Evolutionary conservation across 2,797 vertebrate species (phyloP), one percentile per base, ranked within the genome.

Genomic region (Diceros bicornis): DNA sequence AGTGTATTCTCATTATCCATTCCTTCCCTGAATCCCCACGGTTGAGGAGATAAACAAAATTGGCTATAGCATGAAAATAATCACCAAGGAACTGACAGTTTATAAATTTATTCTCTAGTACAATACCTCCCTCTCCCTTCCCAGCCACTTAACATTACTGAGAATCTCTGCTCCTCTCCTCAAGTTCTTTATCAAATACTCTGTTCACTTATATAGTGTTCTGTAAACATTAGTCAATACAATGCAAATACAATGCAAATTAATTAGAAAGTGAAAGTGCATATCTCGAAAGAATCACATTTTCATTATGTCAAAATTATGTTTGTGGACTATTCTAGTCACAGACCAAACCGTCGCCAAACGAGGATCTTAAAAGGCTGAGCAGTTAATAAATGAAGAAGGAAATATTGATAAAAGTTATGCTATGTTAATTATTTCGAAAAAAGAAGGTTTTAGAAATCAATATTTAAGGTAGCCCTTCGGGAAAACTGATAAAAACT

Each of bases 181-280:
- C 25, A 44, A 78, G 62, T 85, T 97, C 55, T 34, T 96, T 92
- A 97, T 93, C 94, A 94, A 96, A 89, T 68, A 83, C 82, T 72
- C 71, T 94, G 68, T 82, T 96, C n/a, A 55, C 62, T 93, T 86
- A 87, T 69, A 27, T 50, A 57, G 32, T 68, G 64, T 64, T 94
- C 57, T 75, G 61, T 95, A 94, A 96, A 89, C 72, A 97, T 83
- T 79, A 86, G n/a, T 86, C 91, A 96, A 79, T 93, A 59, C 12
- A 95, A 95, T 96, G 85, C 50, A 97, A 98, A 97, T 92, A 74
- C 37, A 96, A 91, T 96, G 84, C 88, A 92, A 97, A 96, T 97
- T 97, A 97, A 97, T 96, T 97, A 96, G 64, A 97, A 96, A 92
- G 62, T 59, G 62, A 90, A 96, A 95, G n/a, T 91, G 72, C 85